Percentiles rank a stretch among this genome's conserved stretches.
Conservation (phyloP, 2,888 invertebrate species). For the Xestia sexstrigata region DNA sequence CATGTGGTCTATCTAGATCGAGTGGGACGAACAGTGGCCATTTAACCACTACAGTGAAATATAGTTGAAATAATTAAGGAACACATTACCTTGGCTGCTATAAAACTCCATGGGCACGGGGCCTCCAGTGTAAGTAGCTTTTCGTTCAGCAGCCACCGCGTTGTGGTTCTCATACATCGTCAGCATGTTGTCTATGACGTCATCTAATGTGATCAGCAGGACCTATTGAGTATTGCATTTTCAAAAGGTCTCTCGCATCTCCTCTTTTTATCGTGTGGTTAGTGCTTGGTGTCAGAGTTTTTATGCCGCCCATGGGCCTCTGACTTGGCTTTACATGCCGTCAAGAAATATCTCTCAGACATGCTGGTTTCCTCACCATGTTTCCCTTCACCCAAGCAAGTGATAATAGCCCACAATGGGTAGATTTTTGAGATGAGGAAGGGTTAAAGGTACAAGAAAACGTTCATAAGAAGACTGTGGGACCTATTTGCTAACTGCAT, state of each 20-base stretch:
- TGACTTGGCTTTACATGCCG: too few species aligned
- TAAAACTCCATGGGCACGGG: constrained; percentile 88
- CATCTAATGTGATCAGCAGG: constrained; percentile 85
- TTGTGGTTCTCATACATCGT: constrained; percentile 89
- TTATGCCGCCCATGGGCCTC: too few species aligned
- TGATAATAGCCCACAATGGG: not conserved
- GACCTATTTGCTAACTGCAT: not conserved
- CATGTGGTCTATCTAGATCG: not conserved
- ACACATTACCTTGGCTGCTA: constrained; percentile 83
- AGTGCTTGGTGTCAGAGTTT: too few species aligned
- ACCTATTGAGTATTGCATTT: constrained; percentile 72
- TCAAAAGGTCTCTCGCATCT: not conserved
- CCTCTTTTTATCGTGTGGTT: too few species aligned
- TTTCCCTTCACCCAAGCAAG: too few species aligned
- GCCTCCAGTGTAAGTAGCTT: constrained; percentile 85
- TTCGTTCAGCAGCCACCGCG: constrained; percentile 84
- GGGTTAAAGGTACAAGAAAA: not conserved
- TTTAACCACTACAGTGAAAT: too few species aligned
- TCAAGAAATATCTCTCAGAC: too few species aligned
- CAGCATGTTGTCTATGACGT: constrained; percentile 87
- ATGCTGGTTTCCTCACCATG: too few species aligned
- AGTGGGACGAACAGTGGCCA: not conserved
- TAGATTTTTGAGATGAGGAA: not conserved
- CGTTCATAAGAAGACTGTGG: not conserved
- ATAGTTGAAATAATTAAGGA: not conserved